phyloP scores from a whole-genome alignment of 2,888 invertebrate genomes.

The Erynnis tages region DNA sequence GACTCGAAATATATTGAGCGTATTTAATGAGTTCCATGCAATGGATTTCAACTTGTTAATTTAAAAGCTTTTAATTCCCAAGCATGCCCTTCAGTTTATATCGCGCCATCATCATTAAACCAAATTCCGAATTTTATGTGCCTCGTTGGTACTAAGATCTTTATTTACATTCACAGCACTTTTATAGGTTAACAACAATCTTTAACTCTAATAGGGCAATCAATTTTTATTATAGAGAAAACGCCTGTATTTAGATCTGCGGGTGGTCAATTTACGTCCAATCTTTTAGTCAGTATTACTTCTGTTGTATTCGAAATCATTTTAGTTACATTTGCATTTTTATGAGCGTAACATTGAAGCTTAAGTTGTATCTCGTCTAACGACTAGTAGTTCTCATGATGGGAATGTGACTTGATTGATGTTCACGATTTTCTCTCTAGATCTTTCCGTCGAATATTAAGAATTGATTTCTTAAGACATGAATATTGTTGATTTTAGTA shows the following conservation, averaged over 20 bases:
- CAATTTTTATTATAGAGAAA: slow-evolving; percentile 63
- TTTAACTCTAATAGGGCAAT: slow-evolving; percentile 52
- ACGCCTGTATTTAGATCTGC: slow-evolving; percentile 51
- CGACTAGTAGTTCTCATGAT: too few species aligned
- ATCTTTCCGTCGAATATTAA: too few species aligned
- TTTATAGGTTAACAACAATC: slow-evolving; percentile 63
- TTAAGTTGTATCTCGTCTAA: neutral
- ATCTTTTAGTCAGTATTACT: too few species aligned
- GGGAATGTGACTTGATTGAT: too few species aligned
- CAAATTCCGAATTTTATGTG: slow-evolving; percentile 47
- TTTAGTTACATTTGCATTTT: neutral
- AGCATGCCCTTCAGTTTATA: slow-evolving; percentile 6
- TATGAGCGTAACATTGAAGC: neutral
- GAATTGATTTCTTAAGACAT: too few species aligned
- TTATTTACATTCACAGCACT: slow-evolving; percentile 58
- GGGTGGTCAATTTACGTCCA: slow-evolving; percentile 49
- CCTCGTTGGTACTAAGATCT: slow-evolving; percentile 44
- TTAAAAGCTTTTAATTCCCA: slow-evolving; percentile 1
- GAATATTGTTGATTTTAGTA: too few species aligned
- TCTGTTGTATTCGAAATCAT: neutral
- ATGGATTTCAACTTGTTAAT: neutral
- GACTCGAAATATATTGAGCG: too few species aligned
- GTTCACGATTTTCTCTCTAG: too few species aligned
- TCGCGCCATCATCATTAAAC: slow-evolving; percentile 33
- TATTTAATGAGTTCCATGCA: too few species aligned